Percentiles rank a stretch among this genome's conserved stretches.
These are phyloP conservation scores for Cuculus canorus DNA, from an alignment of 2,797 vertebrate genomes.

Conservation along the genomic window DNA sequence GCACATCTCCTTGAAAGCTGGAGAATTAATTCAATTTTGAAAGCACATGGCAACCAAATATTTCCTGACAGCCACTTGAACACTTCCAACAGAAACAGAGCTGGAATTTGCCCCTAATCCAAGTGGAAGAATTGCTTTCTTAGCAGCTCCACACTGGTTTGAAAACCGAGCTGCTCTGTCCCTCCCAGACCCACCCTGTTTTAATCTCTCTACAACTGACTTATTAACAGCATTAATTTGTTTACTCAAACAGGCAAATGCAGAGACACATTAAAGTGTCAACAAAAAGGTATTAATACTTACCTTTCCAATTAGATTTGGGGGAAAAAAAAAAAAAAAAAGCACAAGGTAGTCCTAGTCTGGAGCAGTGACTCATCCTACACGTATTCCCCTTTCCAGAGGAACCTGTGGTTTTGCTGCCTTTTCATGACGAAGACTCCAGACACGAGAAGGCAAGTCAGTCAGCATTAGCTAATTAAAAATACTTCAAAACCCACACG, in stretches of 20 bases:
- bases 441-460: neutral
- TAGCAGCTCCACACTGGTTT: neutral
- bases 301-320: neutral
- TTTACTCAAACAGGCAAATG: neutral
- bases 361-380: neutral
- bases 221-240: neutral
- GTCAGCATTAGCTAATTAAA: neutral
- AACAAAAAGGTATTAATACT: neutral
- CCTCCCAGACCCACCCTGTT: neutral
- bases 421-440: neutral
- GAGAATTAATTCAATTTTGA: neutral
- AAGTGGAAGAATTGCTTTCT: conserved; percentile 38
- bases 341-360: neutral
- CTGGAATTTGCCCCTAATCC: conserved; percentile 53
- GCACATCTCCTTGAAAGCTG: neutral
- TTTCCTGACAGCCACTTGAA: conserved; percentile 11
- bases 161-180: neutral
- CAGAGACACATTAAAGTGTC: neutral
- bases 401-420: conserved; percentile 11
- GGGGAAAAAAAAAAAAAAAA: neutral
- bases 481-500: neutral
- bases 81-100: conserved; percentile 60
- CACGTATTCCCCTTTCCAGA: neutral
- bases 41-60: conserved; percentile 5
- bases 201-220: neutral